Evolutionary conservation across 2,888 invertebrate genomes (phyloP), one percentile per base, ranked within the genome.

Genomic region (Idaea dimidiata): DNA sequence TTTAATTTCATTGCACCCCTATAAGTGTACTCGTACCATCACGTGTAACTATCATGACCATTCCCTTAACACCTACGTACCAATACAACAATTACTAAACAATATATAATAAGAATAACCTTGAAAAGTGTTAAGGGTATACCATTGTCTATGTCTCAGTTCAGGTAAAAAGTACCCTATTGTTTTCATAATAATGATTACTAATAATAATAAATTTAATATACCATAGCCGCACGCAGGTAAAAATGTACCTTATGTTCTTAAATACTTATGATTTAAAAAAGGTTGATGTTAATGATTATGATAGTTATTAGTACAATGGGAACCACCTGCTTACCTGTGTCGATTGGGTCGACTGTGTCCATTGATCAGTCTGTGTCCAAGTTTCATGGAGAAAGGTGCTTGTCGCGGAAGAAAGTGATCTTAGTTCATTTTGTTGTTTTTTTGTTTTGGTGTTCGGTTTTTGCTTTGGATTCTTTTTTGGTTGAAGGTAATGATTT

Each of bases 221-320:
- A 43, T 43, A 43, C 43, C 14, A 43, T 43, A 14, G 43, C 14
- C 3, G 7, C 10, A 43, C 6, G 43, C 14, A 14, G 43, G 7
- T 10, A 43, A 43, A 43, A 43, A 10, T 8, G 24, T 0, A 43
- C 43, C 14, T 3, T 43, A 43, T 43, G 43, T n/a, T n/a, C n/a
- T n/a, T n/a, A n/a, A 8, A 14, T 6, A 7, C 10, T 14, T 43
- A 43, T 8, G 43, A 8, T 43, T 43, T 56, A 61, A 64, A 66
- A 62, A 67, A 54, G 66, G 64, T 10, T 43, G 1, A n/a, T 24
- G 32, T 61, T 60, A 59, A 53, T 62, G 60, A 66, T 66, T n/a
- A 62, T 65, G 43, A 10, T 63, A 59, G 68, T 66, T 65, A 68
- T 66, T 69, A 67, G 62, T 68, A 69, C 69, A 69, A 71, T 70